Conservation (phyloP, 2,113 vertebrate species). For the Mungos mungo region DNA sequence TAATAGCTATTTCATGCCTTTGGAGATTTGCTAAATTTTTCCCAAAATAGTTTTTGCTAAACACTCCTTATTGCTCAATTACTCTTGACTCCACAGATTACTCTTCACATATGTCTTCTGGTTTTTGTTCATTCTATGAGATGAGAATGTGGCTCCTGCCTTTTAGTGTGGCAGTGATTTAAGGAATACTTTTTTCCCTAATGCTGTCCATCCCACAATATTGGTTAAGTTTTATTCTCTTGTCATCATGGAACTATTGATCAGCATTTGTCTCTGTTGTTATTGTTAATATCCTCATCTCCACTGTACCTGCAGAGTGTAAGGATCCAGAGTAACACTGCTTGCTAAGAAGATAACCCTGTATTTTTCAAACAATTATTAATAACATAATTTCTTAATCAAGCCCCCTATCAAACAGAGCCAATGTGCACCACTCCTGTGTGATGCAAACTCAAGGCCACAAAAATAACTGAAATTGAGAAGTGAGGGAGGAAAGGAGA, state of each 20-base stretch:
- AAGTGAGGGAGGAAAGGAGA: neutral
- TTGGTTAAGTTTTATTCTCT: neutral
- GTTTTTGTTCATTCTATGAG: neutral
- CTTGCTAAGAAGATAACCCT: neutral
- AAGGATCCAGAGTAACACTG: neutral
- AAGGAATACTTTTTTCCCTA: neutral
- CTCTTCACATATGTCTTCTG: constrained; percentile 31
- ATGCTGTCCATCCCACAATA: neutral
- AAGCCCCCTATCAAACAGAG: neutral
- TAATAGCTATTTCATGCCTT: constrained; percentile 49
- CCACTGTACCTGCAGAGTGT: neutral
- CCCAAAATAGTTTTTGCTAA: constrained; percentile 53
- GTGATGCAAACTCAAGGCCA: neutral
- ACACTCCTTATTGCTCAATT: constrained; percentile 54
- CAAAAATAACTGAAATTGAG: neutral
- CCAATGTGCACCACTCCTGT: neutral
- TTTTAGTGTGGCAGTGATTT: neutral
- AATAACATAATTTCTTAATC: neutral
- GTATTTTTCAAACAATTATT: neutral
- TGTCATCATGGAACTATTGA: neutral
- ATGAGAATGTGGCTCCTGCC: neutral
- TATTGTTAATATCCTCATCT: neutral
- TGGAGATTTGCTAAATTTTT: constrained; percentile 44
- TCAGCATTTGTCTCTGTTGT: neutral
- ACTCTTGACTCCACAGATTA: constrained; percentile 23